Evolutionary conservation across 2,113 vertebrate species (phyloP).

Genomic region (Dendropsophus ebraccatus): DNA sequence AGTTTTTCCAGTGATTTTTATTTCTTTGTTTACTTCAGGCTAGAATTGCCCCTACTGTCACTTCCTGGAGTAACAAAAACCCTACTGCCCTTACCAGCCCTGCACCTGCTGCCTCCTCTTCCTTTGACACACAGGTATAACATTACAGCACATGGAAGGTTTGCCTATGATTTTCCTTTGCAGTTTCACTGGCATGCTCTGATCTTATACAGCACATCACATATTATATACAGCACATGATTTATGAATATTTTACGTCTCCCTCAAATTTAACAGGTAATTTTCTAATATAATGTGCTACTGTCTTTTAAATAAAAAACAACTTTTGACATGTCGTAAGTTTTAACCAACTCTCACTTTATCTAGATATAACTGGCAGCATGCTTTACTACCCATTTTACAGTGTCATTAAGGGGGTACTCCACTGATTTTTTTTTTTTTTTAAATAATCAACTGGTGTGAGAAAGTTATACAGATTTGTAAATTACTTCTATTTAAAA

Average conservation of each 20-base stretch:
- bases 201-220: conserved; percentile 20
- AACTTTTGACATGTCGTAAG: too few species aligned
- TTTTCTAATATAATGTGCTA: background rate
- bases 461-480: too few species aligned
- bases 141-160: conserved; percentile 61
- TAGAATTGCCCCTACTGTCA: conserved; percentile 97
- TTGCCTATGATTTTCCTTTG: conserved; percentile 61
- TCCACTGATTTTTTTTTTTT: too few species aligned
- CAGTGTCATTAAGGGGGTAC: too few species aligned
- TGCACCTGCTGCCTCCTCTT: conserved; percentile 85
- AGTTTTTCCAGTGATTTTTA: conserved; percentile 82
- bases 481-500: too few species aligned
- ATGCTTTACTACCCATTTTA: too few species aligned
- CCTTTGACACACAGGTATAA: conserved; percentile 92
- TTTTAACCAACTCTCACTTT: too few species aligned
- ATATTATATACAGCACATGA: background rate
- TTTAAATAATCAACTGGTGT: too few species aligned
- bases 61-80: conserved; percentile 99
- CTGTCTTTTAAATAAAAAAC: too few species aligned
- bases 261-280: background rate
- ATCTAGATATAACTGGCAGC: too few species aligned
- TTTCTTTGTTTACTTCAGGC: conserved; percentile 94
- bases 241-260: too few species aligned
- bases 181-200: background rate
- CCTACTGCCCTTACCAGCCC: conserved; percentile 95